A percentile compares a stretch with the other conserved stretches of the same genome.
Evolutionary conservation across 2,888 invertebrate species (phyloP).

Genomic region (Dynastes tityus): DNA sequence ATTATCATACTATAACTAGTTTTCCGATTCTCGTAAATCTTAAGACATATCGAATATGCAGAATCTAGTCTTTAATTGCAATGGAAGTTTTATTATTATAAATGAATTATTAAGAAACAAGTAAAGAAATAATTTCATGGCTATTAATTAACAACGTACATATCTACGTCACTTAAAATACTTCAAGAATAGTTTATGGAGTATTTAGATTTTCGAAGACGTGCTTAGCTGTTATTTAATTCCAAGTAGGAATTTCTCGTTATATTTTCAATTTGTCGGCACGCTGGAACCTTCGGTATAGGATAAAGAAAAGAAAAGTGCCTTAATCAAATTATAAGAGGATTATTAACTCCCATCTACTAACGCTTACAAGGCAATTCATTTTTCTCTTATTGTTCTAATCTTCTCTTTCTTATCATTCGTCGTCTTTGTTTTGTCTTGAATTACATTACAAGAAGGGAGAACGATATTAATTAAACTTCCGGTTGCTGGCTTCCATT

Average conservation of each 20-base stretch:
- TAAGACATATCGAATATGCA: no score
- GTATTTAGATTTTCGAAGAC: no score
- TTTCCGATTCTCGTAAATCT: no score
- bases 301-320: slow-evolving; percentile 32
- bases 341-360: slow-evolving; percentile 38
- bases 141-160: no score
- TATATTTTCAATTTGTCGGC: slow-evolving; percentile 5
- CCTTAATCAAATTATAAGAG: slow-evolving; percentile 38
- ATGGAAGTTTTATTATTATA: no score
- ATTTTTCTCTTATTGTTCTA: slow-evolving; percentile 40
- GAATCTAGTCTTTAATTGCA: no score
- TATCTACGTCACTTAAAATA: no score
- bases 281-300: not conserved
- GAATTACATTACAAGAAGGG: slow-evolving; percentile 27
- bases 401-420: slow-evolving; percentile 8
- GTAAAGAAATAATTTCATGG: no score
- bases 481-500: slow-evolving; percentile 17
- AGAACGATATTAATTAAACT: slow-evolving; percentile 33
- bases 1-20: no score
- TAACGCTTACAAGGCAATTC: slow-evolving; percentile 29
- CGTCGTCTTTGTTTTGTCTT: slow-evolving; percentile 18
- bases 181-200: no score
- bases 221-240: not conserved
- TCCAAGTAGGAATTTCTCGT: not conserved
- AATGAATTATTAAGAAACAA: no score